A percentile compares a stretch with the other conserved stretches of the same genome.
These are phyloP conservation scores for Nemopilema nomurai DNA, from an alignment of 30 jellyfish, hydroid and myxozoan species.

Conservation along the genomic window DNA sequence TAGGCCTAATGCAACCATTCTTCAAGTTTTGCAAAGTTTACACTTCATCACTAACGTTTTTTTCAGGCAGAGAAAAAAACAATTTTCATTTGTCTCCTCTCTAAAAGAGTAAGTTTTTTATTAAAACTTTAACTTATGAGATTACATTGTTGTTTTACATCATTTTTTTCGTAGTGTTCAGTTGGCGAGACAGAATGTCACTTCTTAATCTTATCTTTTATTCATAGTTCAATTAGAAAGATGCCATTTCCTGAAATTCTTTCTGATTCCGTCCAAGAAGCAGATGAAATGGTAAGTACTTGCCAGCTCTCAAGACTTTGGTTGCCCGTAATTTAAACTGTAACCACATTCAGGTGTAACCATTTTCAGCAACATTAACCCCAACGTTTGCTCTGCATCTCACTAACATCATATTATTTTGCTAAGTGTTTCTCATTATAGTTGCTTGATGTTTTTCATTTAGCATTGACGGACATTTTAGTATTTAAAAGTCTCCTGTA, in stretches of 20 bases:
- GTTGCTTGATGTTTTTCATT: neutral
- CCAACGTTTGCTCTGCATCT: too few relatives aligned
- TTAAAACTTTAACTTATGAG: neutral
- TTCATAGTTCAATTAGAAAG: slow-evolving; percentile 76
- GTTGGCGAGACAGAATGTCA: neutral
- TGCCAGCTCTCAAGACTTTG: neutral
- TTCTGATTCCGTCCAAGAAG: slow-evolving; percentile 79
- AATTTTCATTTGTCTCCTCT: slow-evolving; percentile 67
- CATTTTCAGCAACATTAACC: neutral
- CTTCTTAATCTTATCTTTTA: neutral
- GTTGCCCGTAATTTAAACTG: too few relatives aligned
- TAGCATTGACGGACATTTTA: neutral
- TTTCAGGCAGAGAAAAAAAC: slow-evolving; percentile 49
- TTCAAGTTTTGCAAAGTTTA: too few relatives aligned
- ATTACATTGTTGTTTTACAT: too few relatives aligned
- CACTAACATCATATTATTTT: too few relatives aligned
- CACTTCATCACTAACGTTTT: too few relatives aligned
- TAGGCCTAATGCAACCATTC: too few relatives aligned
- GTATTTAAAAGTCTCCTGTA: neutral
- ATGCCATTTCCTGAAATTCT: slow-evolving; percentile 78
- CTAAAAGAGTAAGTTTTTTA: slow-evolving; percentile 67
- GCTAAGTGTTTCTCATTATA: too few relatives aligned
- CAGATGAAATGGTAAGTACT: slow-evolving; percentile 75
- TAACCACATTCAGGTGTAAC: neutral
- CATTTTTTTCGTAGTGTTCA: neutral